phyloP scores from a whole-genome alignment of 2,888 invertebrate genomes.

The Tupiocoris notatus region DNA sequence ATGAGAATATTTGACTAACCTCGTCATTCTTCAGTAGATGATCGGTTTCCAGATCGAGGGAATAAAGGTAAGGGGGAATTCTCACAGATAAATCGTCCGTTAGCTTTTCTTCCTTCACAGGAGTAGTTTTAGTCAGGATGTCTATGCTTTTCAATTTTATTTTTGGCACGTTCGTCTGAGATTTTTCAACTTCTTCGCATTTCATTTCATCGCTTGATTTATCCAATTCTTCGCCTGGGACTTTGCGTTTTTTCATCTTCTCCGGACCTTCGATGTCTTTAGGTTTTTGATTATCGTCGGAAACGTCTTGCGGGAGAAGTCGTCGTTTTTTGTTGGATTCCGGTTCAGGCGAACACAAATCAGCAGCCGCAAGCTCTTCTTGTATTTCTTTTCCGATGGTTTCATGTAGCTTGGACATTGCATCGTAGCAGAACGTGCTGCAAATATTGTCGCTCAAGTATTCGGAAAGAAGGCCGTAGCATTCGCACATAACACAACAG shows the following conservation, averaged over 20 bases:
- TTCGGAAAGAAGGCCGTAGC: constrained; percentile 78
- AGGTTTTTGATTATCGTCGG: not conserved
- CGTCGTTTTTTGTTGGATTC: constrained; percentile 19
- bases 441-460: constrained; percentile 78
- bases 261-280: constrained; percentile 16
- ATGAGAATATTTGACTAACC: not conserved
- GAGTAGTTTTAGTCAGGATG: not conserved
- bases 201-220: constrained; percentile 23
- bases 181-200: not conserved
- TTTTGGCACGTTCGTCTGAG: not conserved
- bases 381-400: constrained; percentile 31
- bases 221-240: not conserved
- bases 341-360: not conserved
- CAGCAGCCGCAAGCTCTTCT: not conserved
- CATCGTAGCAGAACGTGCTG: constrained; percentile 67
- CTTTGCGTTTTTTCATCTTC: constrained; percentile 10
- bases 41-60: not conserved
- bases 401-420: constrained; percentile 32
- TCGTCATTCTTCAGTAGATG: not conserved
- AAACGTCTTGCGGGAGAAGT: not conserved
- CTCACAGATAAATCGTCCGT: not conserved
- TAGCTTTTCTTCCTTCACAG: not conserved
- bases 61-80: not conserved
- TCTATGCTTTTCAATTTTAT: not conserved
- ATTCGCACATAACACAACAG: constrained; percentile 79